Percentiles rank a stretch among this genome's conserved stretches.
Evolutionary conservation across 2,113 vertebrate genomes (phyloP).

Genomic region (Phasianus colchicus): DNA sequence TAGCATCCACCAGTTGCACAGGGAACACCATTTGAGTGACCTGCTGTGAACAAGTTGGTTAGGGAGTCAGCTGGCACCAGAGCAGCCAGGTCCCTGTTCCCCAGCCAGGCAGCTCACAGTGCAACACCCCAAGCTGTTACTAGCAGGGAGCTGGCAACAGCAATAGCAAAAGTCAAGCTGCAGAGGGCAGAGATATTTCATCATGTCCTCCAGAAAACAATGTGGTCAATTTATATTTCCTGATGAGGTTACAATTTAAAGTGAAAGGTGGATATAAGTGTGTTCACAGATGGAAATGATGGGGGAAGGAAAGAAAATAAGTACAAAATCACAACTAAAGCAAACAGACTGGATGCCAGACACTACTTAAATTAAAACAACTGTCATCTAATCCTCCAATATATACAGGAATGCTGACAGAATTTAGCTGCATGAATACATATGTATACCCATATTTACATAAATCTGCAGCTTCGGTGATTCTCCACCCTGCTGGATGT

Average conservation of each 20-base stretch:
- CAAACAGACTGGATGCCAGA: not conserved
- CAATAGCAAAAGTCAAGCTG: not conserved
- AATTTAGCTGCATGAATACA: not conserved
- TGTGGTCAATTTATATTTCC: not conserved
- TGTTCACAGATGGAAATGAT: not conserved
- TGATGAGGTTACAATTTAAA: not conserved
- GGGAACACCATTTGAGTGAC: not conserved
- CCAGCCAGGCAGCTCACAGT: not conserved
- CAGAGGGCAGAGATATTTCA: not conserved
- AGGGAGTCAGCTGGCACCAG: not conserved
- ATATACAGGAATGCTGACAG: not conserved
- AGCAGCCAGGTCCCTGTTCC: too few species aligned
- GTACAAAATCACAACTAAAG: not conserved
- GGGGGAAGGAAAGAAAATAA: not conserved
- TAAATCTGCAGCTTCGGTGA: slow-evolving; percentile 30
- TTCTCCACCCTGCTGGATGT: not conserved
- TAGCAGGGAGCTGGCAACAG: not conserved
- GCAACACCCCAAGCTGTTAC: not conserved
- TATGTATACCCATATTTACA: not conserved
- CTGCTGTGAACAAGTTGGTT: not conserved
- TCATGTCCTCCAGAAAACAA: fast-evolving
- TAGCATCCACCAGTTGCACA: too few species aligned
- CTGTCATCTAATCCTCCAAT: not conserved
- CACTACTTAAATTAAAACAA: not conserved
- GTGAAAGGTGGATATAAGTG: not conserved